These are phyloP conservation scores for Arbacia lixula DNA, from an alignment of 53 echinoderm and acorn worm species.

Conservation along the genomic window DNA sequence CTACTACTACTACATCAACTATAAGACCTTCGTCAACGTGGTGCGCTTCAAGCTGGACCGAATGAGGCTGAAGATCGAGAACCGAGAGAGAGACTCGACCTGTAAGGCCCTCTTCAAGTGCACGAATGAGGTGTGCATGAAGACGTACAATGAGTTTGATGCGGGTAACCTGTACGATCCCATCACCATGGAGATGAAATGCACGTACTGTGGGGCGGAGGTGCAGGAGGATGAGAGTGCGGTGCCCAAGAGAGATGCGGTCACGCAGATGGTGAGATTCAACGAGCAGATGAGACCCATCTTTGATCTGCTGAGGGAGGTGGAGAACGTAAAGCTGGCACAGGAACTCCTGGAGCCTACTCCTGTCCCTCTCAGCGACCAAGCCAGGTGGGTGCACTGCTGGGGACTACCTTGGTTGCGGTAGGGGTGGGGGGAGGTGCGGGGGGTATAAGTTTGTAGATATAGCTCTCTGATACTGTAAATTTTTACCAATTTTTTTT, in stretches of 20 bases:
- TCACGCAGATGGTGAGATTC: constrained; percentile 88
- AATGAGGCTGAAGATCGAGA: constrained; percentile 95
- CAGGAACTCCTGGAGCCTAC: constrained; percentile 86
- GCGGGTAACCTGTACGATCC: constrained; percentile 82
- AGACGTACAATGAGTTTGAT: constrained; percentile 92
- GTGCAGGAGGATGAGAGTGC: constrained; percentile 94
- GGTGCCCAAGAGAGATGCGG: constrained; percentile 79
- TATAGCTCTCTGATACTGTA: no score
- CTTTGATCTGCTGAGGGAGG: constrained; percentile 89
- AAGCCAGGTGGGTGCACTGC: constrained; percentile 58
- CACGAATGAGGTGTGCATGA: constrained; percentile 55
- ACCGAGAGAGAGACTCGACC: constrained; percentile 89
- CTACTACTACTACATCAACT: constrained; percentile 98
- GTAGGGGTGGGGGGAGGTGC: no score
- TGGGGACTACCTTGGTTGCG: no score
- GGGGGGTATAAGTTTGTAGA: no score
- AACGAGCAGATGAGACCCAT: constrained; percentile 93
- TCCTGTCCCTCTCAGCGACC: constrained; percentile 59
- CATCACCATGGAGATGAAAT: constrained; percentile 75
- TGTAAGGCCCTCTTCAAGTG: constrained; percentile 96
- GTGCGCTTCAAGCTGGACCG: constrained; percentile 94
- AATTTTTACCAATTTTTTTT: no score
- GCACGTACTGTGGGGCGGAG: constrained; percentile 86
- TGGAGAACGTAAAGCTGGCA: constrained; percentile 83
- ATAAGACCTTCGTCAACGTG: constrained; percentile 96